Evolutionary conservation across 1,140 invertebrate genomes (phyloP).

Genomic region (Triops cancriformis): DNA sequence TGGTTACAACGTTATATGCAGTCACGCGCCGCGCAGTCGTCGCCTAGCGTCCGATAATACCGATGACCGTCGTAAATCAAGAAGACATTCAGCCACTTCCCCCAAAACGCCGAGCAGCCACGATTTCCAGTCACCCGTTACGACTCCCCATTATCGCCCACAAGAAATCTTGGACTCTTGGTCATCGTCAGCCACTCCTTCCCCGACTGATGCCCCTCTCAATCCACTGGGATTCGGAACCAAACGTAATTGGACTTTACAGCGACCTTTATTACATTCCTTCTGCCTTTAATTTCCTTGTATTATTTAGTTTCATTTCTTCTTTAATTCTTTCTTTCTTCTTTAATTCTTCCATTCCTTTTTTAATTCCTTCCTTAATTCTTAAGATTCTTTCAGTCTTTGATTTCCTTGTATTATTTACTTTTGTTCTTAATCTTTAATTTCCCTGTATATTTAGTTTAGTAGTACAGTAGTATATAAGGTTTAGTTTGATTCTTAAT

Average conservation of each 20-base stretch:
- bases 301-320: no score
- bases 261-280: no score
- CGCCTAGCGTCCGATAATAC: background rate
- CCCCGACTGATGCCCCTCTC: background rate
- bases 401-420: no score
- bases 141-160: background rate
- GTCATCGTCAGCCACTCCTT: background rate
- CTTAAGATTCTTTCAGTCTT: no score
- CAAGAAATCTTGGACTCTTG: background rate
- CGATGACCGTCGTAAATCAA: slow-evolving; percentile 8
- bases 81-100: background rate
- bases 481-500: no score
- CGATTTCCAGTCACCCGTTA: background rate
- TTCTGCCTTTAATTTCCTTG: no score
- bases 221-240: background rate
- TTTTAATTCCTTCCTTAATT: no score
- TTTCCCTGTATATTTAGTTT: no score
- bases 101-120: background rate
- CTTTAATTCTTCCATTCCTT: no score
- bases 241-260: background rate
- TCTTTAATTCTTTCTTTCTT: no score
- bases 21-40: slow-evolving; percentile 18
- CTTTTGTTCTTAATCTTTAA: no score
- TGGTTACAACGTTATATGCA: slow-evolving; percentile 18
- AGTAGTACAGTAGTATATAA: no score